Evolutionary conservation across 2,113 vertebrate species (phyloP).

Genomic region (Zosterops lateralis): DNA sequence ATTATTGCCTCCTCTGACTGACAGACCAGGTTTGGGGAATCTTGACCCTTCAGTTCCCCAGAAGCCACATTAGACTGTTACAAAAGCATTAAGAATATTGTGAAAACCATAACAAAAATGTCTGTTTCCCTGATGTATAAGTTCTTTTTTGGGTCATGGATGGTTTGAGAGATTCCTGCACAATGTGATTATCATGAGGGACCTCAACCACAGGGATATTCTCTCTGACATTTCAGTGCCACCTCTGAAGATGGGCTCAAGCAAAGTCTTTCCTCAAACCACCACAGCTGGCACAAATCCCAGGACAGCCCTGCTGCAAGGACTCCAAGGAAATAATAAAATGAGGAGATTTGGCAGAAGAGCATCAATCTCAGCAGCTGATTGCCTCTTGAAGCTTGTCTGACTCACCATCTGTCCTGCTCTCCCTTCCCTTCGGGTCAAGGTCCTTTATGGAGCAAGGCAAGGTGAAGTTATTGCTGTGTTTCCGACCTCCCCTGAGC

Average conservation of each 20-base stretch:
- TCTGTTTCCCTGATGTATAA: background rate
- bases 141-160: background rate
- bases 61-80: background rate
- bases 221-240: background rate
- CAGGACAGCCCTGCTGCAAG: too few species aligned
- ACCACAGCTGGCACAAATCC: background rate
- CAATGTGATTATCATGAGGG: background rate
- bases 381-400: background rate
- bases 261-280: background rate
- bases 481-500: background rate
- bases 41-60: background rate
- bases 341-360: background rate
- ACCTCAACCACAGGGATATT: background rate
- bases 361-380: background rate
- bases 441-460: background rate
- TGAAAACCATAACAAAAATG: accelerated
- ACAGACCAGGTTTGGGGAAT: background rate
- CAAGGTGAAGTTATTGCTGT: background rate
- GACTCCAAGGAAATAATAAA: background rate
- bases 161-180: background rate
- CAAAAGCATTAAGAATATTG: background rate
- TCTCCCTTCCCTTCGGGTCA: accelerated
- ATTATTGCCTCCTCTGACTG: background rate
- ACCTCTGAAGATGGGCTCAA: background rate
- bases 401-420: background rate